Base-by-base conservation (phyloP, 2,888 invertebrate species). In the Xylota segnis region DNA sequence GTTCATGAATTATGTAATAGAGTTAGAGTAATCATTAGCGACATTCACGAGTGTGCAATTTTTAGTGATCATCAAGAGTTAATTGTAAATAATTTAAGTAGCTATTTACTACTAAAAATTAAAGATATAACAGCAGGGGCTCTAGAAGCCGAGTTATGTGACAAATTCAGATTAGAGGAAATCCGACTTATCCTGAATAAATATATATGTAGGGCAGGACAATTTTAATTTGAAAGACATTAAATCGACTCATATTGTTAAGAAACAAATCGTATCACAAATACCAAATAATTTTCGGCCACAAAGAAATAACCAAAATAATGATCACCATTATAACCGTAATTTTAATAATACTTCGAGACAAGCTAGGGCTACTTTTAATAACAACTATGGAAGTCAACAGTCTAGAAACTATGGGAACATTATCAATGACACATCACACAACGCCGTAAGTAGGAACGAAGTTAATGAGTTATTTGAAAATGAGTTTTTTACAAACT, bases 1-100 rank as follows among this genome's bases (percentile, higher is more conserved):
- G 70, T 71, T 16, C 4, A 4, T 23, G 77, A 70, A 14, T 77
- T 77, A 63, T 52, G 61, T 61, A 10, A 59, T 59, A 68, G 63
- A 45, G 14, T 78, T 4, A 61, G 52, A 50, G 2, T 50, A n/a
- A 54, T 77, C 27, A 5, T 68, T 52, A 52, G 16, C 40, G 52
- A 66, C 23, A 66, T 66, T 52, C 27, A 37, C 9, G 66, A 50
- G 27, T 66, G 66, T 37, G 50, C 66, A 37, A 66, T 66, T 14
- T 37, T 52, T 27, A 40, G 37, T 40, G 52, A 52, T 52, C 27
- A 6, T 54, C 52, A 52, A 5, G 10, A 4, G 4, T 12, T 9
- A 10, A 50, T 50, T 23, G 66, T 40, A 12, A 52, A 66, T 52
- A 34, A 66, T 66, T 7, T 65, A n/a, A 52, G 47, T 40, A 23